Base-by-base conservation (phyloP, 1,140 invertebrate genomes). In the Phymorhynchus buccinoides region DNA sequence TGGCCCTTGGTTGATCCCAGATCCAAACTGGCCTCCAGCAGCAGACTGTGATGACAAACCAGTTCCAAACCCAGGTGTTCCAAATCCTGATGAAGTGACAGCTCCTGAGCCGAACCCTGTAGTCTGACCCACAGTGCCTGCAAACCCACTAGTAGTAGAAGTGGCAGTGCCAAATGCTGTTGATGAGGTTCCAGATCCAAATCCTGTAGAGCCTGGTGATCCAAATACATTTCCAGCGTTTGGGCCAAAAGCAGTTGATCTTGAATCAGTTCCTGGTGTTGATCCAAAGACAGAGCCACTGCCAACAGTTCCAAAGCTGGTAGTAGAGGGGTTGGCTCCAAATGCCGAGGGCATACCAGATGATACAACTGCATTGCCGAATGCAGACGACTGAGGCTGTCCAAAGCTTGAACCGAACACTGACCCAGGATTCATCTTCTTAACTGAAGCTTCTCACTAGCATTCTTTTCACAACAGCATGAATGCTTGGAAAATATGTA, bases 41-140 rank as follows among this genome's bases (percentile, higher is more conserved):
- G 22, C 56, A 42, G 22, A 44, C 44, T 35, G 30, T 84, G 78
- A 37, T 14, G 66, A 16, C 1, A n/a, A 44, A 12, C 27, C 35
- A 9, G 37, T 85, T 78, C 71, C 80, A 87, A 87, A 87, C 44
- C 52, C 86, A 48, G 73, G 39, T 27, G 18, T 84, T 37, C 30
- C 37, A 37, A 66, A 39, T 9, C 79, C 66, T 35, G 48, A 27
- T 14, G 41, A 22, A 12, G 18, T 79, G n/a, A 32, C 41, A n/a
- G 39, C 27, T 44, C 83, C 83, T 68, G 66, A 83, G 16, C 84
- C 86, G 68, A 48, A 27, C 6, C 41, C 66, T 48, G 82, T 37
- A 62, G 30, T 66, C 37, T 52, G 35, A 41, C 35, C 77, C 6
- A 71, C 68, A 48, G 80, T 84, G 9, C n/a, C 48, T 62, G 62